Conservation (phyloP, 2,797 vertebrate genomes). For the Betta splendens region DNA sequence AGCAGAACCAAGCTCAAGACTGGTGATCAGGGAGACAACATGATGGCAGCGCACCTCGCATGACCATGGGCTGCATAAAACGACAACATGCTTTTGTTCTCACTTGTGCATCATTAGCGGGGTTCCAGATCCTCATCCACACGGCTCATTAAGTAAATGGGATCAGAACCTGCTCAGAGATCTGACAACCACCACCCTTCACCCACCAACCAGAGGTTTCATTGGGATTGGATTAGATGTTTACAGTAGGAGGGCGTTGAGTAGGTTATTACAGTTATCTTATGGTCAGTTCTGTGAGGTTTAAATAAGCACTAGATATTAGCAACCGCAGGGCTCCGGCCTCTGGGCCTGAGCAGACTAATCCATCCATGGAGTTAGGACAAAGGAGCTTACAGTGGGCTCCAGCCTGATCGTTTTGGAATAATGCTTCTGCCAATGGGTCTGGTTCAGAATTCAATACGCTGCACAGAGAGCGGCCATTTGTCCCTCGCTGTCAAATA, state of each 20-base stretch:
- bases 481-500: slow-evolving; percentile 25
- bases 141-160: neutral
- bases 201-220: neutral
- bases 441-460: slow-evolving; percentile 25
- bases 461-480: slow-evolving; percentile 18
- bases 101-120: too few species aligned
- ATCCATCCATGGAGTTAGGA: neutral
- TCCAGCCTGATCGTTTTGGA: slow-evolving; percentile 17
- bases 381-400: slow-evolving; percentile 8
- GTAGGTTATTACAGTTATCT: too few species aligned
- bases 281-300: too few species aligned
- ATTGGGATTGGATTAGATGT: neutral
- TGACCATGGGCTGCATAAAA: too few species aligned
- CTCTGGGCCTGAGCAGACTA: too few species aligned
- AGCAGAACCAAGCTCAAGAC: too few species aligned
- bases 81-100: too few species aligned
- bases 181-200: neutral
- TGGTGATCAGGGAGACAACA: too few species aligned
- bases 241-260: neutral
- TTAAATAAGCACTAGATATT: too few species aligned
- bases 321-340: too few species aligned
- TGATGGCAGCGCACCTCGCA: too few species aligned
- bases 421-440: slow-evolving; percentile 26
- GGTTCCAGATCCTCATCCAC: neutral
- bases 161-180: neutral